These are phyloP conservation scores for Emydocephalus ijimae DNA, from an alignment of 2,113 vertebrate species.

Conservation along the genomic window DNA sequence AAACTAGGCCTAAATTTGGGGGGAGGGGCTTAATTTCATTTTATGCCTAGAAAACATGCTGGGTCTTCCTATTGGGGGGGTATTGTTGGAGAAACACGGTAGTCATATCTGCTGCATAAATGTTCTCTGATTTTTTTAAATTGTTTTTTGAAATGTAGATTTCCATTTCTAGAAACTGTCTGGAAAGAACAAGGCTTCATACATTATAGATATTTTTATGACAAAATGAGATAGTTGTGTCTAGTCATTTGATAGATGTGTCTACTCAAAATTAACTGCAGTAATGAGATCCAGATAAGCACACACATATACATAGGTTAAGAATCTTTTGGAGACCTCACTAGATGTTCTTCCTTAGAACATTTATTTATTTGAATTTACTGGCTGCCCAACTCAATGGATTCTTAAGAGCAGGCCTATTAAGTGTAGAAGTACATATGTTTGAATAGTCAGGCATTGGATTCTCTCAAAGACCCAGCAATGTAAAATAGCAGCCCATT, in stretches of 20 bases:
- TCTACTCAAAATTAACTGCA: neutral
- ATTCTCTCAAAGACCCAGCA: neutral
- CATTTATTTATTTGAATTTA: neutral
- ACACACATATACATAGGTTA: too few species aligned
- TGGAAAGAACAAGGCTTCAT: conserved; percentile 9
- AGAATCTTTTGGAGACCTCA: neutral
- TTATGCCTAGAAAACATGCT: too few species aligned
- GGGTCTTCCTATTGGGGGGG: too few species aligned
- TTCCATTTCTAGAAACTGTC: neutral
- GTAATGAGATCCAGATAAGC: neutral
- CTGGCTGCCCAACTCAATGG: neutral
- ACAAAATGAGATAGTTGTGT: neutral
- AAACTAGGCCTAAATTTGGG: too few species aligned
- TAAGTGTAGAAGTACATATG: neutral
- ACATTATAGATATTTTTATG: neutral
- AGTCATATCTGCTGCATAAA: neutral
- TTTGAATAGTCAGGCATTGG: neutral
- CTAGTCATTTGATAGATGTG: neutral
- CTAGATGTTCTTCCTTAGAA: neutral
- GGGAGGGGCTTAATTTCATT: too few species aligned
- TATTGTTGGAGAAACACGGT: too few species aligned
- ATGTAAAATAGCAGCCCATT: neutral
- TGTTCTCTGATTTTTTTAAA: neutral
- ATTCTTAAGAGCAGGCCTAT: neutral
- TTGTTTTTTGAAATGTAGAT: neutral